These are phyloP conservation scores for Euwallacea fornicatus DNA, from an alignment of 1,140 invertebrate genomes.

Conservation along the genomic window DNA sequence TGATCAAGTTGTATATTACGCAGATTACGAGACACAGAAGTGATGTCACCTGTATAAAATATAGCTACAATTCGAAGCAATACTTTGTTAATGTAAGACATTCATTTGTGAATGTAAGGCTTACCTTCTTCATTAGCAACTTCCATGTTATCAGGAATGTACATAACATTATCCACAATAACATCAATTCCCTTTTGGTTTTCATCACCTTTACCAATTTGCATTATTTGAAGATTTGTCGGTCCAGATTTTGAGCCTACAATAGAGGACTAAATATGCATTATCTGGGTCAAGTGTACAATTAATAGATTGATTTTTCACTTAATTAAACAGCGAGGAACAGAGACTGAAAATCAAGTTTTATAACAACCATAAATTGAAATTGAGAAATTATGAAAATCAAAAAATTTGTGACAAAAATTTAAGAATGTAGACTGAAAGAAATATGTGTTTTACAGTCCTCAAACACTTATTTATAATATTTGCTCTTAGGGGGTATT, in stretches of 20 bases:
- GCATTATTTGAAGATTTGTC: conserved; percentile 49
- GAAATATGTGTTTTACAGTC: too few relatives aligned
- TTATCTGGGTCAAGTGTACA: neutral
- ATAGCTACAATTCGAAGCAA: neutral
- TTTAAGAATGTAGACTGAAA: too few relatives aligned
- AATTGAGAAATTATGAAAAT: neutral
- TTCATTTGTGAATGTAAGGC: conserved; percentile 20
- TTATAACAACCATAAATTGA: too few relatives aligned
- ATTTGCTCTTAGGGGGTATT: too few relatives aligned
- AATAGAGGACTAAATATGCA: conserved; percentile 18
- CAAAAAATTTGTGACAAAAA: neutral
- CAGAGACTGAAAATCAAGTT: too few relatives aligned
- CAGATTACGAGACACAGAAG: conserved; percentile 58
- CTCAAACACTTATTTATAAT: too few relatives aligned
- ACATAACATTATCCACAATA: conserved; percentile 49
- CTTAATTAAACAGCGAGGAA: too few relatives aligned
- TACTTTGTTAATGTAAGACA: neutral
- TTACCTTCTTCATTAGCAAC: conserved; percentile 40
- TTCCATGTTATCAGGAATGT: conserved; percentile 43
- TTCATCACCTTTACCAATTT: conserved; percentile 46
- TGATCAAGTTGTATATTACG: conserved; percentile 65
- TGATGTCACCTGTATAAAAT: conserved; percentile 48
- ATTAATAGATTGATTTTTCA: neutral
- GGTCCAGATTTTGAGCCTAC: conserved; percentile 45
- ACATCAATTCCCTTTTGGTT: conserved; percentile 48